Conservation (phyloP, 37 sponge, comb jelly and placozoan genomes). For the Sycon ciliatum region DNA sequence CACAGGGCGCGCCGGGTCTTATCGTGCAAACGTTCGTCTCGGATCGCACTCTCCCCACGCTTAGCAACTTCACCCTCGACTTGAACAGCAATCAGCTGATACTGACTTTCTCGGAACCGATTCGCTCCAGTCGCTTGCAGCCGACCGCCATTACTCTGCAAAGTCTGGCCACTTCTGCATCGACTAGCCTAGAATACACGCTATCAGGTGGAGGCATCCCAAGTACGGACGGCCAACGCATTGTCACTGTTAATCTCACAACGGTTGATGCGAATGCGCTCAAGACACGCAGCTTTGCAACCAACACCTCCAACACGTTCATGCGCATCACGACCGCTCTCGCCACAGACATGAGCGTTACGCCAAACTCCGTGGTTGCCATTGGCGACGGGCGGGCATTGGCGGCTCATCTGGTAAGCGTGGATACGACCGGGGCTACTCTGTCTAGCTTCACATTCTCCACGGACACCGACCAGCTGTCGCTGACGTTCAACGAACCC, state of each 20-base stretch:
- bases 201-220: not conserved
- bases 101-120: constrained; percentile 70
- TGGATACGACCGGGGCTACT: constrained; percentile 11
- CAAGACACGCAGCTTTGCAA: no score
- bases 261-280: constrained; percentile 45
- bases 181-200: no score
- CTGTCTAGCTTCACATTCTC: not conserved
- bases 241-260: not conserved
- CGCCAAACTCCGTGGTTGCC: not conserved
- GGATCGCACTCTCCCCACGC: constrained; percentile 46
- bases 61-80: constrained; percentile 64
- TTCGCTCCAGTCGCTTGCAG: constrained; percentile 26
- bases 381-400: no score
- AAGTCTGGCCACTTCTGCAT: not conserved
- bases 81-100: constrained; percentile 43
- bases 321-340: no score
- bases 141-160: constrained; percentile 42
- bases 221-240: no score
- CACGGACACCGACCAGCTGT: constrained; percentile 1
- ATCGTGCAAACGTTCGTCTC: constrained; percentile 10
- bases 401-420: no score
- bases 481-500: constrained; percentile 20
- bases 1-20: not conserved
- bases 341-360: no score
- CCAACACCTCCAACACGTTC: no score